A percentile compares a stretch with the other conserved stretches of the same genome.
Conservation (phyloP, 2,888 invertebrate genomes). For the Lumbricus terrestris region DNA sequence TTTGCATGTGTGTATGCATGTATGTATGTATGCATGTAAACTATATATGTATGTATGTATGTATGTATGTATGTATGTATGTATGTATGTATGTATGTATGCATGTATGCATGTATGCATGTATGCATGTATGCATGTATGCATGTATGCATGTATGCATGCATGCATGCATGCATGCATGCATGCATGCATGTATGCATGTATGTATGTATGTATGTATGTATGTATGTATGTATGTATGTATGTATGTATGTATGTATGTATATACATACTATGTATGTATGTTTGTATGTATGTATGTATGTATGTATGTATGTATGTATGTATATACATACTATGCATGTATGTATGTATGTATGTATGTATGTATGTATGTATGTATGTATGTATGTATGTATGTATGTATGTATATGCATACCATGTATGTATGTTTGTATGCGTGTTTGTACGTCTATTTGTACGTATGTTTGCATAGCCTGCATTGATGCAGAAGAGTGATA, state of each 20-base stretch:
- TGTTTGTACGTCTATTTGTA: not conserved
- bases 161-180: not conserved
- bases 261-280: not conserved
- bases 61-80: no score
- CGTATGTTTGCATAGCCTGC: not conserved
- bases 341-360: no score
- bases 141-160: not conserved
- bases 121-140: not conserved
- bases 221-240: not conserved
- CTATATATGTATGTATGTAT: not conserved
- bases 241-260: not conserved
- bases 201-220: not conserved
- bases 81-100: no score
- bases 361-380: no score
- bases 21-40: not conserved
- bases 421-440: not conserved
- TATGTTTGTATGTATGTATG: not conserved
- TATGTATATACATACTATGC: no score
- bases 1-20: not conserved
- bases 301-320: no score
- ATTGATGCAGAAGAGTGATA: no score
- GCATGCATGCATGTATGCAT: not conserved
- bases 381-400: not conserved
- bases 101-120: not conserved
- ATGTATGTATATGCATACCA: no score